Percentiles rank a stretch among this genome's conserved stretches.
phyloP scores from a whole-genome alignment of 2,797 vertebrate species.

The Clarias fuscus region DNA sequence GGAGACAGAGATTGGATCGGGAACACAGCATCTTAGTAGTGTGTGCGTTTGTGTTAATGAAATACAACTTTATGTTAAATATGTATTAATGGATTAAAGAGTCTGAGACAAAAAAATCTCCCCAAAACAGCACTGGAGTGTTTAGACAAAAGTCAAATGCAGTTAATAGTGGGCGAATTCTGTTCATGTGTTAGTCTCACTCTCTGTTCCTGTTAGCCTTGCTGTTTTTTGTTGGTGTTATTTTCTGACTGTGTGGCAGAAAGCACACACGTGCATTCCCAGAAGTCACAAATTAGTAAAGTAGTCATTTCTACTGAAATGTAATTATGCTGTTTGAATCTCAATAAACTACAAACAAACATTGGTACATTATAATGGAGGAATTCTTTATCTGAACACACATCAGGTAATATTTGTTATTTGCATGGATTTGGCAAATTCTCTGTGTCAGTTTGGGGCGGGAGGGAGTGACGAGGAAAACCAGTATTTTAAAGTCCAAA shows the following conservation, averaged over 20 bases:
- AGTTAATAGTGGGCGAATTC: background rate
- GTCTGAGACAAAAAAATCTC: background rate
- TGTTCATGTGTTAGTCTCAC: constrained; percentile 3
- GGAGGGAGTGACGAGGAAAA: background rate
- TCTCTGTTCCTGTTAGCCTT: background rate
- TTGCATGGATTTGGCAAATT: background rate
- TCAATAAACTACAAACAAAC: background rate
- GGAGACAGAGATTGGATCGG: background rate
- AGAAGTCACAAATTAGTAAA: constrained; percentile 38
- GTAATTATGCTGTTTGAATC: background rate
- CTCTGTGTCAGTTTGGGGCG: background rate
- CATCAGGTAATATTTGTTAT: background rate
- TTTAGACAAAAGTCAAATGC: background rate
- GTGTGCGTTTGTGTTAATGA: constrained; percentile 34
- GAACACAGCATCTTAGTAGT: constrained; percentile 8
- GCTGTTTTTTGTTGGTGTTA: constrained; percentile 19
- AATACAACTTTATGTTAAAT: constrained; percentile 16
- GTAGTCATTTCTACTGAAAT: constrained; percentile 11
- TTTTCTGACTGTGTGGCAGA: constrained; percentile 48
- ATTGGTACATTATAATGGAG: background rate
- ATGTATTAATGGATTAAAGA: constrained; percentile 24
- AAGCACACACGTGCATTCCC: constrained; percentile 40
- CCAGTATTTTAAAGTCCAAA: background rate
- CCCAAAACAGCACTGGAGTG: background rate
- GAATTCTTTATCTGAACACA: background rate